Percentiles rank a stretch among this genome's conserved stretches.
These are phyloP conservation scores for Capricornis sumatraensis DNA, from an alignment of 2,113 vertebrate species.

Conservation along the genomic window DNA sequence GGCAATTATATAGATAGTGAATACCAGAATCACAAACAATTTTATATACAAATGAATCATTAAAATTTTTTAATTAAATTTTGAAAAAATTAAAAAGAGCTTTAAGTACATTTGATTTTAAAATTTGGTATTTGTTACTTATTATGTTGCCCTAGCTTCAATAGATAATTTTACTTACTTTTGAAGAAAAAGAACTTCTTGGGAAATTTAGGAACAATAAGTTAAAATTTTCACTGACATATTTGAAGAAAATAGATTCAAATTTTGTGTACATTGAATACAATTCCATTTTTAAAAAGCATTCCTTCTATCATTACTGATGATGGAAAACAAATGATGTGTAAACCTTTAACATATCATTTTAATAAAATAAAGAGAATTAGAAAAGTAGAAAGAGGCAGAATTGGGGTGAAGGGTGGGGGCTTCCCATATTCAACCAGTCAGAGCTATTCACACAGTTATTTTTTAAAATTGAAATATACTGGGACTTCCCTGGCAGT, in stretches of 20 bases:
- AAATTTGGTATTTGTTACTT: background rate
- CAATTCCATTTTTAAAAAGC: background rate
- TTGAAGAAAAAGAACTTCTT: background rate
- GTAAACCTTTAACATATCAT: background rate
- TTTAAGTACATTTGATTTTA: background rate
- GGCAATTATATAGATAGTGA: background rate
- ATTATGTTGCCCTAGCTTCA: background rate
- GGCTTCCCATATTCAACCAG: background rate
- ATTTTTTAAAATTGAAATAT: background rate
- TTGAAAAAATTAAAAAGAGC: background rate
- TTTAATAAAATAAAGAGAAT: background rate
- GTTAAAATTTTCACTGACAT: background rate
- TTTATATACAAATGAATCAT: background rate
- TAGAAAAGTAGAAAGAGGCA: background rate
- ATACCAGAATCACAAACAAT: background rate
- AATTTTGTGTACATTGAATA: background rate
- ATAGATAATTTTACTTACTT: background rate
- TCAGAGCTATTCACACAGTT: background rate
- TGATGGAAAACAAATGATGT: background rate
- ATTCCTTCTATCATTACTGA: background rate
- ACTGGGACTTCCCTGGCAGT: background rate
- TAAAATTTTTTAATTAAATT: background rate
- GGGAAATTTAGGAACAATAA: background rate
- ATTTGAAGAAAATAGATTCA: background rate
- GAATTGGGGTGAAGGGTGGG: too few species aligned